Evolutionary conservation across 2,113 vertebrate species (phyloP).

Genomic region (Xiphophorus maculatus): DNA sequence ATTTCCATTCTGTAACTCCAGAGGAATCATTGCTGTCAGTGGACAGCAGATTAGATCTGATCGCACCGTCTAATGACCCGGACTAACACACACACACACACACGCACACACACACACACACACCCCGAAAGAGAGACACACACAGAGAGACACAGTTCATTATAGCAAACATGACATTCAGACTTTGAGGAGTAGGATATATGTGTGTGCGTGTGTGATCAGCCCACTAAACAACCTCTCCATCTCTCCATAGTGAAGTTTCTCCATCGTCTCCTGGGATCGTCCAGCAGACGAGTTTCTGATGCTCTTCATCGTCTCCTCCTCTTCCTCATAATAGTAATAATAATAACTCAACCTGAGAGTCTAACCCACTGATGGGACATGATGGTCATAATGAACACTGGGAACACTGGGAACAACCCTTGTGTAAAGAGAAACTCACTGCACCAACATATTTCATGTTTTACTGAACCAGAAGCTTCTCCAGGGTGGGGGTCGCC

Average conservation of each 20-base stretch:
- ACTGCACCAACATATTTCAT: too few relatives aligned
- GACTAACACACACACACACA: slow-evolving; percentile 9
- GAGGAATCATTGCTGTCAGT: slow-evolving; percentile 19
- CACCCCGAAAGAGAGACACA: background rate
- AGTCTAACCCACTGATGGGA: too few relatives aligned
- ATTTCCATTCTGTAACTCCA: background rate
- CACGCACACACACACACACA: too few relatives aligned
- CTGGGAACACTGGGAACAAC: too few relatives aligned
- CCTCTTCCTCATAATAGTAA: too few relatives aligned
- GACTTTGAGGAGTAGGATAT: background rate
- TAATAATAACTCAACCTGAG: too few relatives aligned
- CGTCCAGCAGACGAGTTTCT: too few relatives aligned
- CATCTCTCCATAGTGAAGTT: background rate
- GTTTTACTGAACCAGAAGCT: too few relatives aligned
- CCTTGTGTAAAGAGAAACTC: too few relatives aligned
- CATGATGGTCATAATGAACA: too few relatives aligned
- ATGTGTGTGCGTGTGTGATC: slow-evolving; percentile 16
- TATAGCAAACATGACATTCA: slow-evolving; percentile 65
- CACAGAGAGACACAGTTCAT: slow-evolving; percentile 12
- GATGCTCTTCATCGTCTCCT: too few relatives aligned
- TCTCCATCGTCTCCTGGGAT: background rate
- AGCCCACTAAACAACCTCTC: background rate
- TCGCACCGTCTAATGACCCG: slow-evolving; percentile 58
- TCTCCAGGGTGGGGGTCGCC: too few relatives aligned
- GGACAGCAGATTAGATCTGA: slow-evolving; percentile 57